Conservation (phyloP, 2,888 invertebrate species). For the Kryphioiulus occultus region DNA sequence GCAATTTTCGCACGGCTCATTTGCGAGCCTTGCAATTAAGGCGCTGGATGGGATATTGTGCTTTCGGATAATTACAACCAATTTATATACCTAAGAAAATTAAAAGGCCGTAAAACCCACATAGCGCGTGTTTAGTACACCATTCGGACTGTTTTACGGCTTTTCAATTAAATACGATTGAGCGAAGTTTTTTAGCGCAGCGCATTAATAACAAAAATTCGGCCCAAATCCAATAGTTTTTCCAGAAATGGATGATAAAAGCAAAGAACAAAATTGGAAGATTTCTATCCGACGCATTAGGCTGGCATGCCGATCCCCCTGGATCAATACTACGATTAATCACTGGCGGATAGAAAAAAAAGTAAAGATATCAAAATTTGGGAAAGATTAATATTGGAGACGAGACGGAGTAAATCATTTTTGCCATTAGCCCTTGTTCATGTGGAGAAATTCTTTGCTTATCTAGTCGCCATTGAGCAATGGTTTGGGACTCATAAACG, state of each 20-base stretch:
- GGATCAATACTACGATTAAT: conserved; percentile 6
- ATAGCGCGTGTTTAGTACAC: conserved; percentile 11
- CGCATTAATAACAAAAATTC: conserved; percentile 17
- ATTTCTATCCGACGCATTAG: neutral
- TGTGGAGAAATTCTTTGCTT: neutral
- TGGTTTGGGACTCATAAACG: too few species aligned
- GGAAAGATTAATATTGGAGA: neutral
- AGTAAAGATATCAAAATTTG: neutral
- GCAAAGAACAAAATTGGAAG: neutral
- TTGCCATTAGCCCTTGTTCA: neutral
- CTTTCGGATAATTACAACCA: conserved; percentile 15
- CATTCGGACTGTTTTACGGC: conserved; percentile 14
- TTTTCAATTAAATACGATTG: conserved; percentile 1
- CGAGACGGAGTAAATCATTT: conserved; percentile 5
- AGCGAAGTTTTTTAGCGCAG: neutral
- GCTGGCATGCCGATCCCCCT: neutral
- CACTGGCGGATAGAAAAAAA: neutral
- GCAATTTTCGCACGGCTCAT: conserved; percentile 23
- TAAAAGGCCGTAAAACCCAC: conserved; percentile 4
- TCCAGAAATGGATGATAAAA: conserved; percentile 9
- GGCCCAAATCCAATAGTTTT: neutral
- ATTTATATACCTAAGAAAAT: conserved; percentile 23
- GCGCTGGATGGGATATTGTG: neutral
- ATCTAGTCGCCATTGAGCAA: neutral
- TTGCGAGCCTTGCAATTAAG: conserved; percentile 12